Evolutionary conservation across 1,140 invertebrate genomes (phyloP), one percentile per base, ranked within the genome.

Genomic region (Tetragonula clypearis): DNA sequence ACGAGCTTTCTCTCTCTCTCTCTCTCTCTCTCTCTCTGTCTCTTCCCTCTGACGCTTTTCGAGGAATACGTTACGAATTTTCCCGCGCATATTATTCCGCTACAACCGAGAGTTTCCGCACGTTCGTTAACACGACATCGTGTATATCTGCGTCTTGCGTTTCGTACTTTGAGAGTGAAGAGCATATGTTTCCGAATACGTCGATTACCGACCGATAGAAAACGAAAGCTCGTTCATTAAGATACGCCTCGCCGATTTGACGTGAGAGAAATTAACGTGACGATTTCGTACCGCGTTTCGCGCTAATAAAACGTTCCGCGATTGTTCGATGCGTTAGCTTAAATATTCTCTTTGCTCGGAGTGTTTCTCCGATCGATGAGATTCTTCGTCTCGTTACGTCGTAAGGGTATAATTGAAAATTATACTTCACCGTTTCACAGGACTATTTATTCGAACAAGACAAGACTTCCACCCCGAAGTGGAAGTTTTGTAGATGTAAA

Each of bases 1-100:
- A n/a, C n/a, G n/a, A n/a, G n/a, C n/a, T 55, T 89, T 90, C 83
- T 87, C 56, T 35, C n/a, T 41, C 41, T 49, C 41, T 41, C 41
- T 6, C 41, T 41, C 41, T 41, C 5, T 41, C 41, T 41, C 41
- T 41, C 41, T 41, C 5, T 41, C 41, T 6, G n/a, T n/a, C n/a
- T 8, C 35, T 41, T 2, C 21, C 14, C 68, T 41, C 1, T 21
- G 65, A 55, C 55, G 56, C 73, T 68, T 69, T 73, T 68, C 60
- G 75, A 49, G 65, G 72, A 76, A n/a, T 26, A 23, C 30, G 30
- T 49, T n/a, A 30, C 62, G 73, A 76, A 56, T 69, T 88, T 88
- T 88, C 30, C 41, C 21, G 30, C 60, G 41, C 41, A 8, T 8
- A 84, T 80, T 79, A 79, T 62, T 17, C 9, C 23, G 35, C 66